A percentile compares a stretch with the other conserved stretches of the same genome.
Evolutionary conservation across 2,888 invertebrate genomes (phyloP).

Genomic region (Onchidella celtica): DNA sequence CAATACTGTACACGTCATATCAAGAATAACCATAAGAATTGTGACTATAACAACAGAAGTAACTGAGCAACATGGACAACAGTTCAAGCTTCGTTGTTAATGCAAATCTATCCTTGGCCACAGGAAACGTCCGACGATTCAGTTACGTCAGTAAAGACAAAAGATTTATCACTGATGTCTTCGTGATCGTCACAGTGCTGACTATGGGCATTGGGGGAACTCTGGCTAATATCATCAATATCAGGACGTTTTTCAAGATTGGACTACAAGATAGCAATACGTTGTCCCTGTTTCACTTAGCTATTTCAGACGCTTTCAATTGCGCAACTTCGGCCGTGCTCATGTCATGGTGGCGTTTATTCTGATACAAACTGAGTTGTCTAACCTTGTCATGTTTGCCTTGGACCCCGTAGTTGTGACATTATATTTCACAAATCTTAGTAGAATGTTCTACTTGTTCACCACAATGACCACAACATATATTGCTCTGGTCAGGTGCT

Average conservation of each 20-base stretch:
- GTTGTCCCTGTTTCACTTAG: neutral
- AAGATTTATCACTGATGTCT: neutral
- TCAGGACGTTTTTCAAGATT: neutral
- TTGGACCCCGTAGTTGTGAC: neutral
- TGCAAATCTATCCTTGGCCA: too few species aligned
- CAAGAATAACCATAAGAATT: too few species aligned
- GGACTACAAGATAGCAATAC: neutral
- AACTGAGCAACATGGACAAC: too few species aligned
- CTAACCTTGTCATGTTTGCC: neutral
- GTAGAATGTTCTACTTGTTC: neutral
- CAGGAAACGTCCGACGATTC: too few species aligned
- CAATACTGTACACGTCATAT: too few species aligned
- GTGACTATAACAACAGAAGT: too few species aligned
- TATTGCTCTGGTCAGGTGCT: neutral
- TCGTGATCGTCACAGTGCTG: neutral
- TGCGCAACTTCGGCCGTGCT: neutral
- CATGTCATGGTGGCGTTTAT: neutral
- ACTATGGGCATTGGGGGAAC: neutral
- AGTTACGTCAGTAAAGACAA: too few species aligned
- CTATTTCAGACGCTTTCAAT: neutral
- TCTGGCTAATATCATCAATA: neutral
- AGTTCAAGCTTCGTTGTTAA: too few species aligned
- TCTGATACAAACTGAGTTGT: neutral
- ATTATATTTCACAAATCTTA: neutral
- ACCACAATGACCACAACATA: neutral